Conservation (phyloP, 2,888 invertebrate species). For the Flexamia atlantica region DNA sequence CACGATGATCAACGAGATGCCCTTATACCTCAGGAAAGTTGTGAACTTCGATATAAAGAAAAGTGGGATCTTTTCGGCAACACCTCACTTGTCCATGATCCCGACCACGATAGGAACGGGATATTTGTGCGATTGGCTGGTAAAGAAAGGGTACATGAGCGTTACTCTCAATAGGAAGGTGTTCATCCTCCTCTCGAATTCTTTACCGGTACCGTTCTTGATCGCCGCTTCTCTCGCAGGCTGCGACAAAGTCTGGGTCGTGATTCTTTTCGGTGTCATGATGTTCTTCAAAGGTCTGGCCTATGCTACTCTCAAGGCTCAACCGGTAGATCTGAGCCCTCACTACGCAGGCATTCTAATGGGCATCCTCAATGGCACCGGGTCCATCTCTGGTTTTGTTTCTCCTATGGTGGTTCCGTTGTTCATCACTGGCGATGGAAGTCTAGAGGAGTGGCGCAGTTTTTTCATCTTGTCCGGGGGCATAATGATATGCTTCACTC, state of each 20-base stretch:
- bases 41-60: conserved; percentile 10
- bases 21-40: background rate
- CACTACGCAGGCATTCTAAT: conserved; percentile 53
- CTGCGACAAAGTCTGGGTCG: conserved; percentile 8
- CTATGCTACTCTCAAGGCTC: conserved; percentile 11
- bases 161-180: conserved; percentile 42
- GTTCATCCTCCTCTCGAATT: conserved; percentile 37
- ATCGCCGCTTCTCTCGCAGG: conserved; percentile 40
- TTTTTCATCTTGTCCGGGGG: conserved; percentile 44
- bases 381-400: conserved; percentile 27
- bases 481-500: background rate
- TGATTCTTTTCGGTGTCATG: conserved; percentile 23
- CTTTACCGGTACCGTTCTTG: conserved; percentile 43
- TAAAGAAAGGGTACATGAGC: background rate
- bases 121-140: background rate
- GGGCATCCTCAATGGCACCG: conserved; percentile 41
- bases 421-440: background rate
- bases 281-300: conserved; percentile 53
- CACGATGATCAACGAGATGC: conserved; percentile 47
- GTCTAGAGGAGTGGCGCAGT: conserved; percentile 35
- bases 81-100: conserved; percentile 90
- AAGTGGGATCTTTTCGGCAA: conserved; percentile 85
- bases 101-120: conserved; percentile 79
- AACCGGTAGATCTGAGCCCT: conserved; percentile 36
- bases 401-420: background rate